Evolutionary conservation across 2,113 vertebrate species (phyloP).

Genomic region (Equus przewalskii): DNA sequence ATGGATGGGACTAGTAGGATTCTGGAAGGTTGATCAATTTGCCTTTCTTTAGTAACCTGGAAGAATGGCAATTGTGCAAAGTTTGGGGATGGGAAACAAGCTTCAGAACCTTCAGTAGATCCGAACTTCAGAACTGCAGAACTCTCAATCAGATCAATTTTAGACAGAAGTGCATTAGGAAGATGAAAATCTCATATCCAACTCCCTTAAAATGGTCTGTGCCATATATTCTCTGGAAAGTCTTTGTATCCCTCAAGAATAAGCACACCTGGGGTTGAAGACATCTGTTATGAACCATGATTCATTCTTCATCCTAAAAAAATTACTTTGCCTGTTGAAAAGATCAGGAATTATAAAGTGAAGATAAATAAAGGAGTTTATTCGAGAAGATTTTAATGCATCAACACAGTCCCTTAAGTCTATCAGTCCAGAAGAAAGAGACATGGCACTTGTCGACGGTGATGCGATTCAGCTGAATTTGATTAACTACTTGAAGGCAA

Average conservation of each 20-base stretch:
- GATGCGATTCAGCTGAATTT: background rate
- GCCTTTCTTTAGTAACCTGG: background rate
- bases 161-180: background rate
- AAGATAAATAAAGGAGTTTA: slow-evolving; percentile 61
- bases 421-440: background rate
- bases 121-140: background rate
- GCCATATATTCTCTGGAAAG: background rate
- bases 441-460: background rate
- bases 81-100: background rate
- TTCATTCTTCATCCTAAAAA: slow-evolving; percentile 19
- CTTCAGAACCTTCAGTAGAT: background rate
- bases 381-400: slow-evolving; percentile 46
- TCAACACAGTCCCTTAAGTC: background rate
- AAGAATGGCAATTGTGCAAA: background rate
- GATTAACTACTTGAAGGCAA: slow-evolving; percentile 43
- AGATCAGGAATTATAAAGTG: slow-evolving; percentile 43
- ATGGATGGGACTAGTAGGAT: background rate
- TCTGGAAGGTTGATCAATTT: background rate
- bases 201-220: background rate
- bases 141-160: background rate
- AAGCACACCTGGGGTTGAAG: background rate
- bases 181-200: background rate
- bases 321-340: slow-evolving; percentile 50
- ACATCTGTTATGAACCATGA: background rate
- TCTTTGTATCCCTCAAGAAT: background rate